Base-by-base conservation (phyloP, 1,140 invertebrate genomes). In the Acromyrmex heyeri region DNA sequence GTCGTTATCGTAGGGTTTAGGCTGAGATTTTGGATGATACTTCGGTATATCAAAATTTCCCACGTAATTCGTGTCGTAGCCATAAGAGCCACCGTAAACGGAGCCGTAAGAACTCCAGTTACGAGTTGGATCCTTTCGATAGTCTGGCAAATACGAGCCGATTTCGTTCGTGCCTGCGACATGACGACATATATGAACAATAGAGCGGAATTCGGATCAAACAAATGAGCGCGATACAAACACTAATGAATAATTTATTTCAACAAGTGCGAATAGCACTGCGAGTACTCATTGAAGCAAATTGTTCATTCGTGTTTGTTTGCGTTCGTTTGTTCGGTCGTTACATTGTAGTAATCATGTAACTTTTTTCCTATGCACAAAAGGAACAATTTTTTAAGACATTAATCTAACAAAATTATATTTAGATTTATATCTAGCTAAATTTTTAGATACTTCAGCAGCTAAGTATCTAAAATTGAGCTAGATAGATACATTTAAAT, bases 61-160 rank as follows among this genome's bases (percentile, higher is more conserved):
- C 67, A 94, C 92, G 27, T 92, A 92, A 82, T 95, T 92, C 2
- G 91, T 93, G 69, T 93, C 91, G 38, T 94, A 94, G 21, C 88
- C 92, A 78, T 92, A 92, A 21, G 90, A 91, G 64, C 93, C 91
- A 16, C 94, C 93, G 78, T 95, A 95, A 64, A 89, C 91, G 12
- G 91, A 89, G 16, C 94, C 92, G 81, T 95, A 95, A 48, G 85
- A 50, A 12, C 91, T 90, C 94, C 94, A 95, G 53, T 91, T 78
- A 30, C 90, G 88, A 5, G 85, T 78, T n/a, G 78, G 78, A 69
- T 88, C 73, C n/a, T 91, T 91, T 6, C 76, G 75, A 50, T 82
- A 50, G 18, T 87, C 82, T 4, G 86, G 81, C 55, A 69, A 50
- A 27, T 88, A 89, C 0, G 90, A 72, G 30, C 81, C 75, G 14